Evolutionary conservation across 2,797 vertebrate species (phyloP).

Genomic region (Sciurus carolinensis): DNA sequence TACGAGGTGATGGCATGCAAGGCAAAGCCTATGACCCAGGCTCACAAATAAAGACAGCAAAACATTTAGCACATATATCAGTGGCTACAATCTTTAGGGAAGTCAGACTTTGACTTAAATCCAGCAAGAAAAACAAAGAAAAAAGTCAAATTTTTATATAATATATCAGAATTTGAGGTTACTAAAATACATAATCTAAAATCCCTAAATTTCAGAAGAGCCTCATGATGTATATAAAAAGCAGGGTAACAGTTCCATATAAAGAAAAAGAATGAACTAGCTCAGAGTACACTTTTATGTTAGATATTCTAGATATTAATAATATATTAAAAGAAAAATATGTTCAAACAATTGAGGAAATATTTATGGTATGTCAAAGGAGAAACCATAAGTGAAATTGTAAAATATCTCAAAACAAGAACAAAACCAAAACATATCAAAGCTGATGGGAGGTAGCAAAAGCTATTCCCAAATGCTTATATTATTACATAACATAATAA

Average conservation of each 20-base stretch:
- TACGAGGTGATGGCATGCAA: background rate
- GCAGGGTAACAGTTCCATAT: no score
- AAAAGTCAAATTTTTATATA: background rate
- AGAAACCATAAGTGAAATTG: background rate
- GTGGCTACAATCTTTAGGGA: background rate
- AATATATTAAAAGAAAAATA: background rate
- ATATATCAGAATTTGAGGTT: background rate
- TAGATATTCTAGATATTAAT: background rate
- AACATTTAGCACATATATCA: background rate
- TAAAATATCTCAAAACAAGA: background rate
- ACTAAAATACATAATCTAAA: background rate
- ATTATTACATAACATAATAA: no score
- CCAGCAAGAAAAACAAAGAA: background rate
- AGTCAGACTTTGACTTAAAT: background rate
- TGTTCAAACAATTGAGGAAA: background rate
- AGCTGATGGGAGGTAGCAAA: background rate
- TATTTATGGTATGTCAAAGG: background rate
- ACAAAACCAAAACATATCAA: background rate
- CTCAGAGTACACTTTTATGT: background rate
- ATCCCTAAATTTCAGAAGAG: no score
- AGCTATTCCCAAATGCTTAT: background rate
- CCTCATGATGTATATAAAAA: background rate
- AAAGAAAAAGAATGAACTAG: background rate
- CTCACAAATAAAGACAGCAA: background rate
- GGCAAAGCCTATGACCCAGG: background rate